phyloP scores from a whole-genome alignment of 2,888 invertebrate species.

The Tigriopus californicus region DNA sequence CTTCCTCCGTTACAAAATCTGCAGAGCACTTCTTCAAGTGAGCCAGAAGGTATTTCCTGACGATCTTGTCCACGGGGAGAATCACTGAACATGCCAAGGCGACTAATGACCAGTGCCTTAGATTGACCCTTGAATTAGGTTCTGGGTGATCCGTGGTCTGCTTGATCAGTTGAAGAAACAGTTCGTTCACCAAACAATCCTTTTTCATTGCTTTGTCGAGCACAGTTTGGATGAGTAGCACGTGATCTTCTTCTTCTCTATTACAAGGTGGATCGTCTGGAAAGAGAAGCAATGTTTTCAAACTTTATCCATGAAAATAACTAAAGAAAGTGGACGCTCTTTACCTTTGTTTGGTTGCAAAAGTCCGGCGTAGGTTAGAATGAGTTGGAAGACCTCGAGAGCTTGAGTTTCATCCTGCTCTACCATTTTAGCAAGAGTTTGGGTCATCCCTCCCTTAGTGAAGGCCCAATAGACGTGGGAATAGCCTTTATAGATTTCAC shows the following conservation, averaged over 20 bases:
- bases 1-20: constrained; percentile 75
- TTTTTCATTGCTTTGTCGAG: constrained; percentile 79
- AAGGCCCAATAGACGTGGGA: constrained; percentile 78
- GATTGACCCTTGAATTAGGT: constrained; percentile 63
- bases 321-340: too few species aligned
- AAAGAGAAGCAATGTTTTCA: too few species aligned
- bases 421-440: constrained; percentile 61
- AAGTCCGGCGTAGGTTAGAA: constrained; percentile 71
- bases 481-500: constrained; percentile 70
- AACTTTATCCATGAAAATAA: too few species aligned
- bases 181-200: constrained; percentile 65
- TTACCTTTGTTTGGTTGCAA: too few species aligned
- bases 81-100: constrained; percentile 61
- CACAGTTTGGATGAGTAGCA: constrained; percentile 66
- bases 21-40: constrained; percentile 74
- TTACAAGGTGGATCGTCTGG: constrained; percentile 27
- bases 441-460: constrained; percentile 54
- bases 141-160: constrained; percentile 58
- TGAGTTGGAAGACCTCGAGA: constrained; percentile 67
- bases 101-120: constrained; percentile 78
- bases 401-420: constrained; percentile 68
- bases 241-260: constrained; percentile 65
- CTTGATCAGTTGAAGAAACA: constrained; percentile 78
- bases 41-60: constrained; percentile 66
- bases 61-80: constrained; percentile 62